Conservation (phyloP, 2,113 vertebrate species). For the Thunnus maccoyii region DNA sequence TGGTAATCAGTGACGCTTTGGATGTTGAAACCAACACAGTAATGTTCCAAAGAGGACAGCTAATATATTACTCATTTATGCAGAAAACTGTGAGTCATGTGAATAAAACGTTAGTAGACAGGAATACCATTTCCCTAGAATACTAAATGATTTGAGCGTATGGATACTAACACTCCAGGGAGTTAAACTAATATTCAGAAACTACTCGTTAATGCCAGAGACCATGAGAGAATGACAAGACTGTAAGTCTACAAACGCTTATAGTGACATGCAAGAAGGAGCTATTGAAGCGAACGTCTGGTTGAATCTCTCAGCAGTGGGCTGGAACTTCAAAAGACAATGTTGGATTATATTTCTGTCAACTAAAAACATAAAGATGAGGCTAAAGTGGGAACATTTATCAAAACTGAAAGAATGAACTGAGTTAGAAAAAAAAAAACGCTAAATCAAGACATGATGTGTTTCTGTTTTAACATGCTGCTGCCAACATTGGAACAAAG, state of each 20-base stretch:
- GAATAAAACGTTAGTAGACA: too few relatives aligned
- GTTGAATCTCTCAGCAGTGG: not conserved
- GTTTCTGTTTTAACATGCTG: too few relatives aligned
- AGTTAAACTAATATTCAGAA: not conserved
- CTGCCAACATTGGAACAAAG: too few relatives aligned
- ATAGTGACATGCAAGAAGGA: not conserved
- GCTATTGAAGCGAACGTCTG: not conserved
- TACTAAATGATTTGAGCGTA: not conserved
- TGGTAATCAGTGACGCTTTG: not conserved
- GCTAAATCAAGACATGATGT: too few relatives aligned
- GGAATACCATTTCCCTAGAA: too few relatives aligned
- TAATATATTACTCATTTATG: not conserved
- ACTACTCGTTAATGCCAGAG: not conserved
- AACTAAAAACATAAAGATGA: not conserved
- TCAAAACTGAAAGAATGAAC: too few relatives aligned
- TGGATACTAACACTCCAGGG: not conserved
- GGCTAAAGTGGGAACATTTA: not conserved
- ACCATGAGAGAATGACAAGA: not conserved
- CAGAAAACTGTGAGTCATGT: not conserved
- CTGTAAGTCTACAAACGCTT: not conserved
- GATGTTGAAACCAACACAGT: not conserved
- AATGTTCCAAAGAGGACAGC: not conserved
- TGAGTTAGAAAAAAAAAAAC: too few relatives aligned
- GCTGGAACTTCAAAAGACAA: not conserved
- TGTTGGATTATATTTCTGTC: not conserved